phyloP scores from a whole-genome alignment of 1,140 invertebrate genomes.

The Thrips palmi region DNA sequence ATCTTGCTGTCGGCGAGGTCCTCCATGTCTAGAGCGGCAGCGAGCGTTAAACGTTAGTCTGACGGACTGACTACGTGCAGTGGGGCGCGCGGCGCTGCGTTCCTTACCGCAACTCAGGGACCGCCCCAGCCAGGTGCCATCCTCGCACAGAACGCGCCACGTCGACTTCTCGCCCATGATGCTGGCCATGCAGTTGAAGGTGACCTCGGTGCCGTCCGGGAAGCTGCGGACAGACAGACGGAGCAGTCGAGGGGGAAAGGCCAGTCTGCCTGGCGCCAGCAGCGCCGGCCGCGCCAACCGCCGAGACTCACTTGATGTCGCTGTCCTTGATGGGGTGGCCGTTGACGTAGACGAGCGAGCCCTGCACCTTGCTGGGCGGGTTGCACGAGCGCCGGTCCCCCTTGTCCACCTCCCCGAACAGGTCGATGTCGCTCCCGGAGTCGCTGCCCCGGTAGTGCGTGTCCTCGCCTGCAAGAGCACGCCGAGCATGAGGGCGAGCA shows the following conservation, averaged over 20 bases:
- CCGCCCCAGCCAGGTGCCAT: slow-evolving; percentile 62
- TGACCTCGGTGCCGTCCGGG: slow-evolving; percentile 59
- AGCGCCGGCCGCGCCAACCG: neutral
- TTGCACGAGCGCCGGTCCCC: slow-evolving; percentile 31
- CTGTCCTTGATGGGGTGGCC: slow-evolving; percentile 28
- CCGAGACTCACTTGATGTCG: slow-evolving; percentile 18
- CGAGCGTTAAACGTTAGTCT: too few relatives aligned
- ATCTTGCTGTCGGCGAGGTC: slow-evolving; percentile 19
- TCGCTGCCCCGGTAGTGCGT: too few relatives aligned
- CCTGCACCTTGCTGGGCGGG: slow-evolving; percentile 37
- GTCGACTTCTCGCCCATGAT: slow-evolving; percentile 59
- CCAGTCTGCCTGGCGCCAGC: neutral
- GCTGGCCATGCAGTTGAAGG: slow-evolving; percentile 58
- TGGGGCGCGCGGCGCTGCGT: too few relatives aligned
- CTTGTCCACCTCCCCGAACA: slow-evolving; percentile 11
- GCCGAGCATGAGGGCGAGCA: too few relatives aligned
- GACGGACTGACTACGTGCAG: too few relatives aligned
- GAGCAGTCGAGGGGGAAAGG: neutral
- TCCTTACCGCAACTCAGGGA: slow-evolving; percentile 48
- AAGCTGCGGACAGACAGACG: slow-evolving; percentile 26
- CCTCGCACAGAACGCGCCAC: slow-evolving; percentile 66
- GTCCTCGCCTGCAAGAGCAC: slow-evolving; percentile 27
- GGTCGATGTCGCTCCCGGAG: slow-evolving; percentile 7
- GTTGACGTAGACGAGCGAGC: slow-evolving; percentile 41
- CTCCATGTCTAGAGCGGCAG: too few relatives aligned